Evolutionary conservation across 2,888 invertebrate genomes (phyloP), one percentile per base, ranked within the genome.

Genomic region (Erebia aethiops): DNA sequence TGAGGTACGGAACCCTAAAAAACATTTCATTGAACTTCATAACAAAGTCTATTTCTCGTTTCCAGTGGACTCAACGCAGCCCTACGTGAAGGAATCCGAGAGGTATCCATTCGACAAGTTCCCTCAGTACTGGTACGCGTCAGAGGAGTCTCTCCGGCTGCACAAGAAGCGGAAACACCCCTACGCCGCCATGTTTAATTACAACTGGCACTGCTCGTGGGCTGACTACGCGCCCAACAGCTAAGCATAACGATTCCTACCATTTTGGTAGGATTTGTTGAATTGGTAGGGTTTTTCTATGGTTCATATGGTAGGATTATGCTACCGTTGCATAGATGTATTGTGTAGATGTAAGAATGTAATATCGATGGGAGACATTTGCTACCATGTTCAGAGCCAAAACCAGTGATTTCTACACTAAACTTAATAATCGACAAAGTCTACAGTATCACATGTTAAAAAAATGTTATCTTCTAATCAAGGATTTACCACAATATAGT

Each of bases 141-240:
- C 90, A 0, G 92, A 93, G 52, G 92, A 93, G 43, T 93, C 92
- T 0, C 79, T 93, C 0, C 75, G 92, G 0, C 80, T 92, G 0
- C 92, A 93, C 76, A 92, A 91, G 76, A 93, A 93, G 26, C 71
- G 92, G 11, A 93, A 93, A 82, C 92, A 93, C 7, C 92, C 92
- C 0, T 91, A 93, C 75, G 83, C 91, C 0, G 92, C 84, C 52
- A 84, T 92, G 87, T 88, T 85, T 5, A 88, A 90, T 41, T 79
- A 84, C 52, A 90, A 87, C 68, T 93, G 92, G 92, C 84, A 81
- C 68, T 77, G 84, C 8, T 83, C 86, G 0, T 93, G 92, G 92
- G 82, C 84, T 0, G 92, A 92, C 0, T 43, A 70, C 0, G 58
- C 79, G 71, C 87, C 92, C 0, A 92, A 92, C 73, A 91, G 91